phyloP scores from a whole-genome alignment of 2,888 invertebrate genomes.

The Drosophila pseudotakahashii region DNA sequence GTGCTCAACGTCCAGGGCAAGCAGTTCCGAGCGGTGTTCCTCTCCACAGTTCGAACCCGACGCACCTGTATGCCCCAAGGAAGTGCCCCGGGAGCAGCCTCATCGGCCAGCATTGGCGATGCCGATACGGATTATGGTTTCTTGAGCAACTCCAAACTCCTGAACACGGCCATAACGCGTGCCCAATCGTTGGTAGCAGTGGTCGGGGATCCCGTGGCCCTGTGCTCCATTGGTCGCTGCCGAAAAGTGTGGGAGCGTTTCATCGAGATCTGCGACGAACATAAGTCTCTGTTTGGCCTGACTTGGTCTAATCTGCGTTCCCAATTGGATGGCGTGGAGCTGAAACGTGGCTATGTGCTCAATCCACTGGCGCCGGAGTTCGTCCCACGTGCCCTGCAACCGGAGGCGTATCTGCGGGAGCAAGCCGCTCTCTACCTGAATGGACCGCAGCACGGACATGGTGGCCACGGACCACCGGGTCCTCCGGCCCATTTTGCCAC shows the following conservation, averaged over 20 bases:
- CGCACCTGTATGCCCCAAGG: conserved; percentile 87
- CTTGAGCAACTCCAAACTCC: conserved; percentile 91
- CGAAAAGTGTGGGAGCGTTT: conserved; percentile 92
- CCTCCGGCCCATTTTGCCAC: conserved; percentile 61
- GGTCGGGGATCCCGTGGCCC: conserved; percentile 92
- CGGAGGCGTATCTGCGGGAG: conserved; percentile 85
- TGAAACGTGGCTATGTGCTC: conserved; percentile 90
- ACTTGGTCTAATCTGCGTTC: conserved; percentile 88
- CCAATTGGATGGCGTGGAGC: conserved; percentile 89
- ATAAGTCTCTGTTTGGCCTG: conserved; percentile 89
- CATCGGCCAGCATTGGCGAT: conserved; percentile 64
- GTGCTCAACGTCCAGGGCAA: conserved; percentile 95
- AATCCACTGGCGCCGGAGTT: conserved; percentile 93
- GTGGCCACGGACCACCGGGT: conserved; percentile 43
- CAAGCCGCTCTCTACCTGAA: conserved; percentile 82
- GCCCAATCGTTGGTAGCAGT: conserved; percentile 93
- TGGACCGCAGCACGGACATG: conserved; percentile 52
- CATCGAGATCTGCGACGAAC: conserved; percentile 89
- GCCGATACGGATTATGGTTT: conserved; percentile 91
- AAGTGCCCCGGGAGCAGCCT: conserved; percentile 35
- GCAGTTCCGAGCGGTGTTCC: conserved; percentile 92
- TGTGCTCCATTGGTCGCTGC: conserved; percentile 92
- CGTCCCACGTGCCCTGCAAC: conserved; percentile 87
- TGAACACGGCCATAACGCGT: conserved; percentile 93
- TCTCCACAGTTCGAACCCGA: conserved; percentile 90